These are phyloP conservation scores for Glaucomys volans DNA, from an alignment of 2,113 vertebrate species.

Conservation along the genomic window DNA sequence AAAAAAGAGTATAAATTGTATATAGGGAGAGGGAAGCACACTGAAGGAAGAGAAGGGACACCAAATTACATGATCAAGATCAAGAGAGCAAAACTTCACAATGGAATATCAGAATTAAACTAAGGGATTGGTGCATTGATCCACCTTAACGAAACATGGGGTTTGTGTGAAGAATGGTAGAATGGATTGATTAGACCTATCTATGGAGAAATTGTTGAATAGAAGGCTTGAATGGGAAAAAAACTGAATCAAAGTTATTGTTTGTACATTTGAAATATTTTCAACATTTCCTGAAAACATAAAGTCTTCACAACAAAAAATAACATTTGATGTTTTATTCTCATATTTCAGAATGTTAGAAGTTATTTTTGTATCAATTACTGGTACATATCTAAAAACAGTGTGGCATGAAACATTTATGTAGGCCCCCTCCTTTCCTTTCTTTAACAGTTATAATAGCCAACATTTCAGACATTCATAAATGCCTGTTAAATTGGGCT, in stretches of 20 bases:
- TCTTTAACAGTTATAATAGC: conserved; percentile 11
- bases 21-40: neutral
- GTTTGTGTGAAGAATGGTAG: neutral
- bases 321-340: neutral
- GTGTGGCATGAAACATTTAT: neutral
- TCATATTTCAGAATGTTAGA: conserved; percentile 3
- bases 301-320: neutral
- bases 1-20: neutral
- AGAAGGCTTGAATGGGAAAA: neutral
- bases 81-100: conserved; percentile 51
- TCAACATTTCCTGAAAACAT: conserved; percentile 1
- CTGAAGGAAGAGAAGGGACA: neutral
- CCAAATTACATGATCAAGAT: neutral
- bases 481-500: neutral
- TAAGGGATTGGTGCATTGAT: neutral
- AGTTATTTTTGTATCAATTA: neutral
- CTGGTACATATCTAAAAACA: neutral
- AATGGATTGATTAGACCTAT: neutral
- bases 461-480: neutral
- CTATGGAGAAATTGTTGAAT: neutral
- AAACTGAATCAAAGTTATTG: neutral
- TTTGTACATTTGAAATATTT: conserved; percentile 1
- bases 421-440: neutral
- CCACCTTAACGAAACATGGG: neutral
- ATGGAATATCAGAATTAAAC: conserved; percentile 50